Percentiles rank a stretch among this genome's conserved stretches.
These are phyloP conservation scores for Miniopterus natalensis DNA, from an alignment of 2,113 vertebrate genomes.

Conservation along the genomic window DNA sequence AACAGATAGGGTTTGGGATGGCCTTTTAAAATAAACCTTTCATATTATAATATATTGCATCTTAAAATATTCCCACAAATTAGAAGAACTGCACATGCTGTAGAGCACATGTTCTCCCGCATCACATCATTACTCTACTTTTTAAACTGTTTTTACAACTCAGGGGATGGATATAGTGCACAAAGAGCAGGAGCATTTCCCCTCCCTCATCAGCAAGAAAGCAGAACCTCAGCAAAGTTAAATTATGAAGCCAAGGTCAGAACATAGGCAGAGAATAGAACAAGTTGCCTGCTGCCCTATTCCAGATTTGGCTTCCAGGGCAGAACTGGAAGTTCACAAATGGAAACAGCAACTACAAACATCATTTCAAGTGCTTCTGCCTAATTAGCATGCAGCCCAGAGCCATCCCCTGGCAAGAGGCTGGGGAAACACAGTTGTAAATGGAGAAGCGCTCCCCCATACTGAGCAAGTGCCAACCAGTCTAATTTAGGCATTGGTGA, in stretches of 20 bases:
- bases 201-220: conserved; percentile 30
- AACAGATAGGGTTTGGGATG: background rate
- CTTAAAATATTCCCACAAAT: conserved; percentile 11
- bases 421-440: conserved; percentile 70
- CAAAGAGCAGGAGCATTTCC: background rate
- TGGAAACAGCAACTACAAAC: conserved; percentile 56
- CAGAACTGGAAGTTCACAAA: conserved; percentile 73
- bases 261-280: conserved; percentile 46
- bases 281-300: conserved; percentile 59
- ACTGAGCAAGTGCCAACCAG: conserved; percentile 53
- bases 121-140: background rate
- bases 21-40: conserved; percentile 44
- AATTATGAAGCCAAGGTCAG: conserved; percentile 47
- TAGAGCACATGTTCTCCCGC: background rate
- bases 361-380: conserved; percentile 62
- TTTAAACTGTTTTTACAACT: conserved; percentile 33
- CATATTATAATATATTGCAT: background rate
- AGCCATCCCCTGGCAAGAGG: conserved; percentile 68
- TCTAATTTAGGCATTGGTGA: conserved; percentile 20
- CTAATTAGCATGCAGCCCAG: conserved; percentile 72
- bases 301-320: conserved; percentile 67
- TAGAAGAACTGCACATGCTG: background rate
- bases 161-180: background rate
- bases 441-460: conserved; percentile 37
- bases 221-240: conserved; percentile 33